Base-by-base conservation (phyloP, 2,888 invertebrate species). In the Oligia latruncula region DNA sequence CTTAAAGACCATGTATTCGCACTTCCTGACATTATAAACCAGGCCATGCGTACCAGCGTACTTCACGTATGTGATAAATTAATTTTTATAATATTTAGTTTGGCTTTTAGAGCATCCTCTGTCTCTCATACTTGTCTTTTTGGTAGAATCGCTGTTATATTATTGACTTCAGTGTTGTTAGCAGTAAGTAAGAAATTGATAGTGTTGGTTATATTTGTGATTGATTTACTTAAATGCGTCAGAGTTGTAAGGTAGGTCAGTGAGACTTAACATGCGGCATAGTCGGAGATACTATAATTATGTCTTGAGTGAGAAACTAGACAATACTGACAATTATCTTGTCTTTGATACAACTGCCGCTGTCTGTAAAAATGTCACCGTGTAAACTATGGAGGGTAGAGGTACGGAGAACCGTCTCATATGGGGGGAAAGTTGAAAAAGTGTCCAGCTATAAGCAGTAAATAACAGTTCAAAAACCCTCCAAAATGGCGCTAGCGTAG, bases 271-370 rank as follows among this genome's bases (percentile, higher is more conserved):
- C 23, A 43, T 29, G 55, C 43, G 29, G 11, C 15, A 29, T 9
- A 55, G 8, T 49, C 11, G 17, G 20, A 70, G 29, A 58, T 43
- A 58, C 17, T 5, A 20, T 60, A n/a, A 76, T 40, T 60, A 60
- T 35, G 35, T 17, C 13, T 35, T 35, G 17, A 60, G 35, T 73
- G 74, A 58, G 71, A 70, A 71, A 55, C 20, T 43, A 43, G 23
- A 73, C 35, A 75, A n/a, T 73, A 62, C 40, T 49, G 60, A n/a
- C 29, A 64, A 40, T 52, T 40, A 20, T 76, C 17, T 65, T 65
- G 49, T 20, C 11, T 49, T 5, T 29, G 20, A 49, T 20, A 35
- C 6, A 29, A 11, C 17, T 1, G n/a, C 13, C 15, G 29, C n/a
- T n/a, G 15, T 11, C 13, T n/a, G 13, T n/a, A 15, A 62, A 62